Evolutionary conservation across 2,797 vertebrate species (phyloP).

Genomic region (Yasuhikotakia modesta): DNA sequence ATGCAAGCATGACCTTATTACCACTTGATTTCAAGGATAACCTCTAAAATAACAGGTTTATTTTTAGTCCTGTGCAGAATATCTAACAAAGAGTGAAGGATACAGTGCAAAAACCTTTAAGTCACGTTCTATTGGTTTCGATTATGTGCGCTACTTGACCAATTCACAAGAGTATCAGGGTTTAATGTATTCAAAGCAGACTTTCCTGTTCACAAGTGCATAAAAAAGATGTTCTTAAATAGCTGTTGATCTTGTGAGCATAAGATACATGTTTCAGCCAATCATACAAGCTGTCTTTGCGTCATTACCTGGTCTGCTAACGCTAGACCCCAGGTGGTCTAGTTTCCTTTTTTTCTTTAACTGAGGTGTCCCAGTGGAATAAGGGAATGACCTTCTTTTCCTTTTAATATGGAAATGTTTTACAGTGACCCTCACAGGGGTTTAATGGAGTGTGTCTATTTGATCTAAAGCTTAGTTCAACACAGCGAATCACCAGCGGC

Average conservation of each 20-base stretch:
- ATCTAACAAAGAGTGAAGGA: not conserved
- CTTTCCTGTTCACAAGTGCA: constrained; percentile 40
- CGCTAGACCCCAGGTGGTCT: not conserved
- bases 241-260: constrained; percentile 27
- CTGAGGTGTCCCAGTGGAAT: constrained; percentile 23
- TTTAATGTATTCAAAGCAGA: constrained; percentile 28
- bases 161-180: constrained; percentile 5
- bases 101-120: not conserved
- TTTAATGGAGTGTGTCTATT: constrained; percentile 35
- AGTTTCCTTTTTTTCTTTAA: constrained; percentile 12
- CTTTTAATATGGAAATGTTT: constrained; percentile 46
- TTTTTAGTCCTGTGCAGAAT: not conserved
- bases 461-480: constrained; percentile 39
- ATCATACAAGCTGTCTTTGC: not conserved
- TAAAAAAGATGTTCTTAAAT: constrained; percentile 40
- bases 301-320: constrained; percentile 1
- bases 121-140: not conserved
- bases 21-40: not conserved
- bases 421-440: constrained; percentile 16
- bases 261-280: not conserved
- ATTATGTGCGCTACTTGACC: not conserved
- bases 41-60: constrained; percentile 10
- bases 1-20: constrained; percentile 36
- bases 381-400: constrained; percentile 45
- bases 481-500: constrained; percentile 20